Conservation (phyloP, 2,113 vertebrate species). For the Actenoides lindsayi region DNA sequence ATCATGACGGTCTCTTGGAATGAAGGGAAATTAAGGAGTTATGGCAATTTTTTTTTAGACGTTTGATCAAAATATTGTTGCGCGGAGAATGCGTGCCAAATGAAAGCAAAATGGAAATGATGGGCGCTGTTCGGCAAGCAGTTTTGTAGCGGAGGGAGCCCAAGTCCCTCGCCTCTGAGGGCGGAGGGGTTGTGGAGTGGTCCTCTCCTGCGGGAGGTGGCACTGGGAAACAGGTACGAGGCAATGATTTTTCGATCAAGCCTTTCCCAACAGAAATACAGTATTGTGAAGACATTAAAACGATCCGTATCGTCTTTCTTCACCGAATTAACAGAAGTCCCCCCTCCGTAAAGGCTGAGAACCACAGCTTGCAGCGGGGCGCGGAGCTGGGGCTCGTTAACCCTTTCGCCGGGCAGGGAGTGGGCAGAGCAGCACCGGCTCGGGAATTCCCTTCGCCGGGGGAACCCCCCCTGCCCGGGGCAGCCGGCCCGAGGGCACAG, state of each 20-base stretch:
- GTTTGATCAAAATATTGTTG: slow-evolving; percentile 56
- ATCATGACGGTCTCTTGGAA: not conserved
- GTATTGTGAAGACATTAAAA: rapidly evolving
- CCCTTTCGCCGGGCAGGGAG: not conserved
- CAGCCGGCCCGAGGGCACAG: not conserved
- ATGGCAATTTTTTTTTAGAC: not conserved
- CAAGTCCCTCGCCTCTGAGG: rapidly evolving
- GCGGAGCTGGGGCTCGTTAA: not conserved
- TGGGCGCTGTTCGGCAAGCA: not conserved
- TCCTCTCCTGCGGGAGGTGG: not conserved
- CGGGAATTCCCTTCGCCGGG: too few species aligned
- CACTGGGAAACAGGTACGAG: rapidly evolving
- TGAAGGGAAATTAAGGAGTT: slow-evolving; percentile 24
- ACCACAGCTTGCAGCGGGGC: not conserved
- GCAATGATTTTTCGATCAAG: rapidly evolving
- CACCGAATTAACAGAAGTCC: rapidly evolving
- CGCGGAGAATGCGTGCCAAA: not conserved
- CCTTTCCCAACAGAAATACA: rapidly evolving
- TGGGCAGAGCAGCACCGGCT: not conserved
- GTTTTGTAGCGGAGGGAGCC: not conserved
- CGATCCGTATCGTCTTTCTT: rapidly evolving
- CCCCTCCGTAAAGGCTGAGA: not conserved
- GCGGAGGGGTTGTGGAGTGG: not conserved
- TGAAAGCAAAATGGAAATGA: slow-evolving; percentile 10
- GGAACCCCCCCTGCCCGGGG: not conserved